Conservation (phyloP, 2,888 invertebrate genomes). For the Drosophila tanythrix region DNA sequence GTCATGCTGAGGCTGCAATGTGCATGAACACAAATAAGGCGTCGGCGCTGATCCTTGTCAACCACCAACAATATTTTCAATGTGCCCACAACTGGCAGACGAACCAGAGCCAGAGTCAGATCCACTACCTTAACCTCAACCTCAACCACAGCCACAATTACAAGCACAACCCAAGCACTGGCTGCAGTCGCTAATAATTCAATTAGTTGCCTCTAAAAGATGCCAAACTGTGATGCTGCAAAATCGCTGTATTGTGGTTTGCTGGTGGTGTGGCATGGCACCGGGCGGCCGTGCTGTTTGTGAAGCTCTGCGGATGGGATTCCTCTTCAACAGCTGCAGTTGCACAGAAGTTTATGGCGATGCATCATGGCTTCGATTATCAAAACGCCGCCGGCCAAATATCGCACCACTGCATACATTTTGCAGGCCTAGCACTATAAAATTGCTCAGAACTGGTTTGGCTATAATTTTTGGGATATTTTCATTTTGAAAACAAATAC, state of each 20-base stretch:
- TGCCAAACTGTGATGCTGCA: slow-evolving; percentile 66
- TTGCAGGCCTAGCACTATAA: slow-evolving; percentile 25
- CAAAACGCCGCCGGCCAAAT: slow-evolving; percentile 65
- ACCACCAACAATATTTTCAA: slow-evolving; percentile 77
- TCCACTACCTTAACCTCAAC: slow-evolving; percentile 15
- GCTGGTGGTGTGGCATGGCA: slow-evolving; percentile 22
- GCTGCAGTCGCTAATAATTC: slow-evolving; percentile 76
- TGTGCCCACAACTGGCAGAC: slow-evolving; percentile 52
- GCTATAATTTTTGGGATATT: slow-evolving; percentile 7
- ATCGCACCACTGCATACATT: slow-evolving; percentile 68
- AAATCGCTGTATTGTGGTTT: slow-evolving; percentile 22
- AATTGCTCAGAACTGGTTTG: slow-evolving; percentile 26
- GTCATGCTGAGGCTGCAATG: slow-evolving; percentile 58
- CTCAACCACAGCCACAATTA: slow-evolving; percentile 15
- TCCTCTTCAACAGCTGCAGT: slow-evolving; percentile 26
- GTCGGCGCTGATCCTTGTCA: slow-evolving; percentile 83
- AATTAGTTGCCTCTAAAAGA: slow-evolving; percentile 79
- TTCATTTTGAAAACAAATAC: background rate
- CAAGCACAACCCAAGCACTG: slow-evolving; percentile 29
- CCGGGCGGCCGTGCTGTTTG: slow-evolving; percentile 11
- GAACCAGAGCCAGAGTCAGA: slow-evolving; percentile 16
- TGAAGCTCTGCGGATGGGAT: slow-evolving; percentile 1
- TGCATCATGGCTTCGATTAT: slow-evolving; percentile 67
- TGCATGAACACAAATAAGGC: slow-evolving; percentile 79
- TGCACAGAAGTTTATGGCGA: slow-evolving; percentile 53